Evolutionary conservation across 2,797 vertebrate genomes (phyloP), one percentile per base, ranked within the genome.

Genomic region (Tenualosa ilisha): DNA sequence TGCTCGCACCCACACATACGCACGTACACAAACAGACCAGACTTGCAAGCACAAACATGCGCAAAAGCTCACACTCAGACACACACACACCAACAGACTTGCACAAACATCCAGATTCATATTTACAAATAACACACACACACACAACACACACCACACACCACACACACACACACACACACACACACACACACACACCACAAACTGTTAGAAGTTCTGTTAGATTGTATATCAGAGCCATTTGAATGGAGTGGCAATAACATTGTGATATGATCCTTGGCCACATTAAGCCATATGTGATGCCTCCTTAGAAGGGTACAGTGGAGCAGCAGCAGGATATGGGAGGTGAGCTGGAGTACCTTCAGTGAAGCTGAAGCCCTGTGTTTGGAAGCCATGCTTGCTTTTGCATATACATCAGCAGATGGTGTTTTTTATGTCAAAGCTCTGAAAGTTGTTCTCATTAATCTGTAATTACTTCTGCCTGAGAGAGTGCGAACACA

Each of bases 391-490:
- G 31, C 68, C 68, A 40, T 40, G 68, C 40, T 43, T 20, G 12
- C 17, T 37, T 40, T 75, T 75, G 68, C 15, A 40, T 75, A 75
- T 75, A 75, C 31, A 75, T 75, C 31, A 75, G 31, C 68, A 75
- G 68, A 75, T 43, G 68, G 68, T 75, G 68, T 75, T 75, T 75
- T 72, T 75, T 75, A 75, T 75, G 68, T 40, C 6, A 15, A 6
- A 75, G 68, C 68, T 75, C 68, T 75, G 68, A 75, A 75, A 43
- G 31, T 75, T 75, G 13, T 43, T 13, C 68, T 75, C 68, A 75
- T 75, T 75, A 75, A 75, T 75, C 68, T 75, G 31, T 75, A 75
- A 75, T 75, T 75, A 75, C 12, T 31, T 75, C 31, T 37, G 68
- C 68, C 37, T 75, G 68, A 75, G 40, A 75, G 68, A 31, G 13